phyloP scores from a whole-genome alignment of 2,888 invertebrate species.

The Drosophila putrida region DNA sequence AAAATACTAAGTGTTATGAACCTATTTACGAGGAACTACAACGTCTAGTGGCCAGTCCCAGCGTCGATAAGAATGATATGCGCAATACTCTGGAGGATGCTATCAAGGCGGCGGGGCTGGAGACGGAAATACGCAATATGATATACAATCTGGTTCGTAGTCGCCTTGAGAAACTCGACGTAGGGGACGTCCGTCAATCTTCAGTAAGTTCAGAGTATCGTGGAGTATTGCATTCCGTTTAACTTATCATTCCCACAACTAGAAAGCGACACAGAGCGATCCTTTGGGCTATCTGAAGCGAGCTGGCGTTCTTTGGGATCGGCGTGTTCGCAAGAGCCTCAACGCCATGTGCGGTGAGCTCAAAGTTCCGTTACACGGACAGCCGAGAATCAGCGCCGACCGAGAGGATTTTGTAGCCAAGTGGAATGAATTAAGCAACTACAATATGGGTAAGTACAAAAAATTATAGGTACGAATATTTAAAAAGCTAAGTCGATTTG shows the following conservation, averaged over 20 bases:
- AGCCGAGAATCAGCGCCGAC: conserved; percentile 91
- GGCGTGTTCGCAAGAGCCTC: conserved; percentile 96
- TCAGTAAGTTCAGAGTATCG: conserved; percentile 32
- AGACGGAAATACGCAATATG: conserved; percentile 93
- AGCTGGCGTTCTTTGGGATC: conserved; percentile 96
- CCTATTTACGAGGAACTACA: conserved; percentile 90
- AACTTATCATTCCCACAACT: not conserved
- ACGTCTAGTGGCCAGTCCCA: conserved; percentile 92
- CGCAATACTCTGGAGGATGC: conserved; percentile 91
- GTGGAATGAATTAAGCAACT: conserved; percentile 97
- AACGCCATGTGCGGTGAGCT: conserved; percentile 98
- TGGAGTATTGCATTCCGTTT: not conserved
- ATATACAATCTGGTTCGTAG: conserved; percentile 93
- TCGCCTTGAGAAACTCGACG: conserved; percentile 56
- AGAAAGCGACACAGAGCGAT: conserved; percentile 86
- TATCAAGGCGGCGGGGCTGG: conserved; percentile 91
- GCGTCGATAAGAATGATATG: conserved; percentile 92
- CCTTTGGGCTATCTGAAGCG: conserved; percentile 92
- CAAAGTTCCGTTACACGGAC: conserved; percentile 91
- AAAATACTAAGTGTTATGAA: conserved; percentile 91
- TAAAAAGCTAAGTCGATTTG: too few species aligned
- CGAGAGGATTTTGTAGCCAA: conserved; percentile 93
- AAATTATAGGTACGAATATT: too few species aligned
- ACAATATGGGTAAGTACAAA: conserved; percentile 89
- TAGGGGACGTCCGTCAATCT: conserved; percentile 35